Base-by-base conservation (phyloP, 2,888 invertebrate genomes). In the Eristalis arbustorum region DNA sequence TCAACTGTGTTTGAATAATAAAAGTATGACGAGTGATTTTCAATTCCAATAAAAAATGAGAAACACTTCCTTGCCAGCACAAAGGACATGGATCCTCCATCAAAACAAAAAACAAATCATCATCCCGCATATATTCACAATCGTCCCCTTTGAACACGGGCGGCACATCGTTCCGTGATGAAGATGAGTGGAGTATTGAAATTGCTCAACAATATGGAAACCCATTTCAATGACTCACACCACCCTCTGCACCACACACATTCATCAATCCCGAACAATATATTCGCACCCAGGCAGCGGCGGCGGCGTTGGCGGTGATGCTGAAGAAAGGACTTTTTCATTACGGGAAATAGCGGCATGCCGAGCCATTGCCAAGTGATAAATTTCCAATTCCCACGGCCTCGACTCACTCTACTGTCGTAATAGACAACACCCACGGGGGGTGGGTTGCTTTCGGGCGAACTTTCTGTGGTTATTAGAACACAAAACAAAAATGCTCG, bases 101-200 rank as follows among this genome's bases (percentile, higher is more conserved):
- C 23, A 56, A 31, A 76, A 49, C 49, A 68, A 67, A 57, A 31
- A 68, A 66, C 40, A 49, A 67, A 49, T 49, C 49, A 49, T 49
- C n/a, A n/a, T 49, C 66, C 5, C 14, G 22, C 59, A 59, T 31
- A 67, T 42, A 25, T 56, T 5, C 31, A 49, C 8, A 34, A 34
- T 56, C 22, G 37, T 57, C 34, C 62, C 1, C 13, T 49, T 64
- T 59, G 64, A 13, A 61, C 59, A 49, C 25, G 37, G 57, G 28
- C 28, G 57, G 28, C 28, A 28, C 57, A 66, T 66, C 59, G 8
- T 49, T 59, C 59, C n/a, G 25, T 75, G 84, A 84, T 72, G 62
- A 76, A 80, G 79, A 84, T 72, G 72, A 76, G 72, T 76, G 72
- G 31, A 34, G 76, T 37, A 80, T 76, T 80, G 79, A 76, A 84